These are phyloP conservation scores for Margarornis squamiger DNA, from an alignment of 2,797 vertebrate genomes.

Conservation along the genomic window DNA sequence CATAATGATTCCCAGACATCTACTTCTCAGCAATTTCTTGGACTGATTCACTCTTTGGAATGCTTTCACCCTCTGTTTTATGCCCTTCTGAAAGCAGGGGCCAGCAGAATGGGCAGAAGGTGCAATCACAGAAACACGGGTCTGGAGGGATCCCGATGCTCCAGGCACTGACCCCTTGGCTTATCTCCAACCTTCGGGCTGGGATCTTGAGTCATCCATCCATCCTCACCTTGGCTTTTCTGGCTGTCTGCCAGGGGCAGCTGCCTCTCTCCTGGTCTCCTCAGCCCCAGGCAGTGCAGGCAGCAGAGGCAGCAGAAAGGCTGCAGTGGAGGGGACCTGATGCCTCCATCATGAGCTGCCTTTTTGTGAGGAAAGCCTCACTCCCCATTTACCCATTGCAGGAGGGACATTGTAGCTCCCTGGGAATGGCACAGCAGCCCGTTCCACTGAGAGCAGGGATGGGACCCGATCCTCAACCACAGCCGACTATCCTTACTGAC, in stretches of 20 bases:
- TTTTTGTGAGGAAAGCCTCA: neutral
- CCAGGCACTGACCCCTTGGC: neutral
- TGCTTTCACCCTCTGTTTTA: neutral
- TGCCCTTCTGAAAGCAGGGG: neutral
- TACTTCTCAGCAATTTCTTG: neutral
- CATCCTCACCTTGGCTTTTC: neutral
- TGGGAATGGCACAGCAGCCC: neutral
- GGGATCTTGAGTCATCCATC: neutral
- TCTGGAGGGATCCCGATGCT: accelerated
- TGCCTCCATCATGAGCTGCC: neutral
- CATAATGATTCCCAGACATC: slow-evolving; percentile 63
- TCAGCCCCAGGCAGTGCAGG: neutral
- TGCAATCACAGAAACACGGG: neutral
- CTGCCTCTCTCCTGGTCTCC: neutral
- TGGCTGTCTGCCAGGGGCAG: neutral
- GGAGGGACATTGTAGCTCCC: neutral
- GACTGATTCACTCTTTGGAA: neutral
- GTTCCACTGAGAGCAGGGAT: neutral
- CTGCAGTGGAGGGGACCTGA: neutral
- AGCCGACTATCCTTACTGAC: neutral
- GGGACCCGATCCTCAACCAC: neutral
- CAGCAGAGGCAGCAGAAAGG: neutral
- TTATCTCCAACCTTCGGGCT: neutral
- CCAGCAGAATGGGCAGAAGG: neutral
- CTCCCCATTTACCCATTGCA: neutral